phyloP scores from a whole-genome alignment of 1,140 invertebrate genomes.

The Heterodera carotae region DNA sequence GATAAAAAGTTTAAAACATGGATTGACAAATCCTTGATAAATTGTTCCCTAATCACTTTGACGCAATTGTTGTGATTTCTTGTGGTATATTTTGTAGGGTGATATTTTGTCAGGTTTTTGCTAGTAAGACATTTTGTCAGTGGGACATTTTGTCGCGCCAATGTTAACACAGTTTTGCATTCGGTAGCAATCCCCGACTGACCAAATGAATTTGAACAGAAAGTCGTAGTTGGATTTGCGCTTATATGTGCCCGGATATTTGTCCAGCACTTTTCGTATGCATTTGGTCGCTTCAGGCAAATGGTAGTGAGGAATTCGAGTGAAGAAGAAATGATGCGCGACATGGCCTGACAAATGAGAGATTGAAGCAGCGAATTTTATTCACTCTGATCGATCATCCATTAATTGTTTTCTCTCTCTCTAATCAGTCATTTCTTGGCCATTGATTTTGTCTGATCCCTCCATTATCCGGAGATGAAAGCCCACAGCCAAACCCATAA shows the following conservation, averaged over 20 bases:
- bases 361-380: background rate
- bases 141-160: too few species aligned
- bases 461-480: too few species aligned
- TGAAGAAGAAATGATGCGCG: slow-evolving; percentile 68
- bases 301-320: slow-evolving; percentile 68
- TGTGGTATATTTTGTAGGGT: too few species aligned
- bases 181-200: background rate
- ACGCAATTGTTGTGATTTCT: too few species aligned
- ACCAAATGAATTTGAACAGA: slow-evolving; percentile 54
- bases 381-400: background rate
- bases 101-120: too few species aligned
- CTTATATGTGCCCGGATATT: slow-evolving; percentile 61
- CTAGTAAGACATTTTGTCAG: too few species aligned
- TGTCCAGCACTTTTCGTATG: slow-evolving; percentile 52
- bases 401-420: background rate
- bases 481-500: too few species aligned
- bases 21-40: too few species aligned
- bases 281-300: slow-evolving; percentile 66
- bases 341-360: slow-evolving; percentile 63
- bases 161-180: slow-evolving; percentile 4
- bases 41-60: too few species aligned
- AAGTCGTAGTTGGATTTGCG: slow-evolving; percentile 50
- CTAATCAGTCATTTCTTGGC: too few species aligned
- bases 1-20: too few species aligned
- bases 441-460: too few species aligned